Base-by-base conservation (phyloP, 2,888 invertebrate species). In the Theretra japonica region DNA sequence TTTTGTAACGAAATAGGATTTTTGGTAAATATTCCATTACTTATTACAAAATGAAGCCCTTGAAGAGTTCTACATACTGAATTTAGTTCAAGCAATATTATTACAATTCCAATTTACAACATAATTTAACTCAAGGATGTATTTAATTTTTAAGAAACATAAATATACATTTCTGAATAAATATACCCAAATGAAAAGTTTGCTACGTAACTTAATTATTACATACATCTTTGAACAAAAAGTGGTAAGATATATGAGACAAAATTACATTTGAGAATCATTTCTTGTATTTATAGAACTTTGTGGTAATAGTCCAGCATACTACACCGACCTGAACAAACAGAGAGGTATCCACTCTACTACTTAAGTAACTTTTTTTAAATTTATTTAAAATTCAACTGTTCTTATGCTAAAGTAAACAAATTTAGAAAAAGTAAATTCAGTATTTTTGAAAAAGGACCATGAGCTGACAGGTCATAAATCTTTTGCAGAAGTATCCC, bases 401-500 rank as follows among this genome's bases (percentile, higher is more conserved):
- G 33, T 56, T 80, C 77, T 79, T 82, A 82, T 80, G 75, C 80
- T 74, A 84, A 83, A 83, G 75, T 83, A 77, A 81, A 74, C 79
- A 80, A 80, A 79, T 78, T 74, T 74, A 76, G 68, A 62, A 73
- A 58, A 72, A 76, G 75, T 82, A 82, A 87, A 88, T 83, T 83
- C 78, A 83, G 78, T 88, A 83, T 87, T 85, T 88, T 82, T 83
- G 77, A 78, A 86, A 88, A 88, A 86, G 88, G 89, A 88, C 90
- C 89, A 88, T 90, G 85, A 94, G 95, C 96, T 96, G 95, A 96
- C 95, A 96, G 96, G 96, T 96, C 96, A 94, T 96, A 94, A 93
- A 96, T 96, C 96, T 96, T 97, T 96, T 97, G 96, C 96, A 96
- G 96, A 96, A 96, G 94, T 95, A 95, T 95, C 95, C 95, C 95